These are phyloP conservation scores for Eristalinus aeneus DNA, from an alignment of 2,888 invertebrate species.

Conservation along the genomic window DNA sequence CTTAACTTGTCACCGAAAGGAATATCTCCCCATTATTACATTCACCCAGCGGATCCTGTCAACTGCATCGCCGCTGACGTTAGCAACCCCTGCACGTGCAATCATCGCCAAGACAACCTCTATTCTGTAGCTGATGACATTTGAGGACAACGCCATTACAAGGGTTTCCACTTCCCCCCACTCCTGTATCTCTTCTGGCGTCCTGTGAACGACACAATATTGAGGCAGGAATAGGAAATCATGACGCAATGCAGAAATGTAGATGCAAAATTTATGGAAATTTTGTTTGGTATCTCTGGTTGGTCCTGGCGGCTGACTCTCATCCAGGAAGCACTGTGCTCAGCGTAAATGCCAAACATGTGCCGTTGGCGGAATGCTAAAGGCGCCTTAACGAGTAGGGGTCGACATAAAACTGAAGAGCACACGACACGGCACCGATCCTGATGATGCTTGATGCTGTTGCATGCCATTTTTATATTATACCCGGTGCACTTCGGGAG, in stretches of 20 bases:
- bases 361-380: neutral
- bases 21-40: neutral
- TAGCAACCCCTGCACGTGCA: neutral
- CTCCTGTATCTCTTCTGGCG: neutral
- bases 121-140: neutral
- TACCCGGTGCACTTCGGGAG: neutral
- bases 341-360: neutral
- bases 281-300: neutral
- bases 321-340: neutral
- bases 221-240: slow-evolving; percentile 15
- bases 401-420: slow-evolving; percentile 4
- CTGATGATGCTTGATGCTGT: slow-evolving; percentile 13
- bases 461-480: slow-evolving; percentile 9
- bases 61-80: neutral
- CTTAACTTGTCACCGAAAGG: neutral
- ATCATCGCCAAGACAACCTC: neutral
- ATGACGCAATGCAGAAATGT: slow-evolving; percentile 20
- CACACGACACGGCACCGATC: neutral
- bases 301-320: neutral
- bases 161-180: neutral
- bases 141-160: neutral
- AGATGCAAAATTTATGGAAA: slow-evolving; percentile 20
- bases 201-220: neutral
- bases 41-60: neutral
- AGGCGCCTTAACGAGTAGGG: neutral